Conservation (phyloP, 1,140 invertebrate genomes). For the Cherax quadricarinatus region DNA sequence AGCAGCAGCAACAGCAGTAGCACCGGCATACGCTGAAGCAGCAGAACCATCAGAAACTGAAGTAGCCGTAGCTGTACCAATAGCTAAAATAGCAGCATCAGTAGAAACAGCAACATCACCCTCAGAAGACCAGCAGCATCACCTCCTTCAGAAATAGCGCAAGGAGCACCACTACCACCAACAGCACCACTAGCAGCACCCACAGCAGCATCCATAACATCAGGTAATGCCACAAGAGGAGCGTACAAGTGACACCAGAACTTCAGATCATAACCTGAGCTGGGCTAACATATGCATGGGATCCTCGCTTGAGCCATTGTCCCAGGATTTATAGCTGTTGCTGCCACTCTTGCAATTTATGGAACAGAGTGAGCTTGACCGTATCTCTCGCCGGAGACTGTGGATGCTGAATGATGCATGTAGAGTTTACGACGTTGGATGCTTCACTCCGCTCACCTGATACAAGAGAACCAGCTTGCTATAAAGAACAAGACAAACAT, state of each 20-base stretch:
- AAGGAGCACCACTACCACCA: too few relatives aligned
- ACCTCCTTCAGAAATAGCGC: too few relatives aligned
- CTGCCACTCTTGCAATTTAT: conserved; percentile 18
- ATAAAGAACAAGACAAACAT: conserved; percentile 54
- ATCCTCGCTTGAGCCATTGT: conserved; percentile 32
- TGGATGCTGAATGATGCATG: conserved; percentile 27
- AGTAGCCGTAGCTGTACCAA: too few relatives aligned
- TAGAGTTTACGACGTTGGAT: conserved; percentile 15
- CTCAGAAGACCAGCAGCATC: too few relatives aligned
- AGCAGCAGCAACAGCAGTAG: too few relatives aligned
- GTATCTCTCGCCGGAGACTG: conserved; percentile 29
- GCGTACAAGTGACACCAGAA: not conserved
- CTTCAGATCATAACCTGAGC: conserved; percentile 8
- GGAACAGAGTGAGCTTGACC: conserved; percentile 7
- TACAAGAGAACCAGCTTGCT: conserved; percentile 12
- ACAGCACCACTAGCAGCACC: too few relatives aligned
- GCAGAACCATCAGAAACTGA: too few relatives aligned
- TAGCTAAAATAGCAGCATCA: too few relatives aligned
- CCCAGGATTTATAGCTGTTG: conserved; percentile 40
- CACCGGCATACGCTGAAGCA: too few relatives aligned
- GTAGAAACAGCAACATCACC: too few relatives aligned
- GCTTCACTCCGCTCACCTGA: not conserved
- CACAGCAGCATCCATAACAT: too few relatives aligned
- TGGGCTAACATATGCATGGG: conserved; percentile 22
- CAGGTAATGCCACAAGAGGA: too few relatives aligned